phyloP scores from a whole-genome alignment of 2,113 vertebrate species.

The Lates calcarifer region DNA sequence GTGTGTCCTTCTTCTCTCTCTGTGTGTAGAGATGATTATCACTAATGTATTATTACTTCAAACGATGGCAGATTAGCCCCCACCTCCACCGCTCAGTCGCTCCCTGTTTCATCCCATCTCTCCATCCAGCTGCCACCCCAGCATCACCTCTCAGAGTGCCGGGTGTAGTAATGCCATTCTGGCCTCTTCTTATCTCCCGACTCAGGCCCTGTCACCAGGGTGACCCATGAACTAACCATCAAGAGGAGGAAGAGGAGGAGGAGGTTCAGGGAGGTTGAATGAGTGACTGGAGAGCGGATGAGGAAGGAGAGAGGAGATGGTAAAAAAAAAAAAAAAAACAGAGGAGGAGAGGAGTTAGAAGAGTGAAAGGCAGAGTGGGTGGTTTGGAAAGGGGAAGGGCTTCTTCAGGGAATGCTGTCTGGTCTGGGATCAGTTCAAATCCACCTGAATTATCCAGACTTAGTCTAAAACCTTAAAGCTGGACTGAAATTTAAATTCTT shows the following conservation, averaged over 20 bases:
- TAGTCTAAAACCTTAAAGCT: background rate
- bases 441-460: slow-evolving; percentile 9
- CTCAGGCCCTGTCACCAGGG: slow-evolving; percentile 80
- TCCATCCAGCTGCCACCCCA: slow-evolving; percentile 56
- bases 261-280: slow-evolving; percentile 30
- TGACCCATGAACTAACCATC: slow-evolving; percentile 80
- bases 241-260: slow-evolving; percentile 48
- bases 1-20: slow-evolving; percentile 54
- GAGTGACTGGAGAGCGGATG: slow-evolving; percentile 25
- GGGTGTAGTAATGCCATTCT: slow-evolving; percentile 79
- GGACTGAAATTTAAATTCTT: no score
- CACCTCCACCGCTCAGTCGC: slow-evolving; percentile 45
- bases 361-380: slow-evolving; percentile 37
- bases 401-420: background rate
- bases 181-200: slow-evolving; percentile 81
- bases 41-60: slow-evolving; percentile 80
- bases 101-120: slow-evolving; percentile 56
- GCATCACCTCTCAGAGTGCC: slow-evolving; percentile 71
- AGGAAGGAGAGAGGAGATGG: slow-evolving; percentile 1
- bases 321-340: no score
- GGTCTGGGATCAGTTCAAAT: slow-evolving; percentile 27
- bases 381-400: background rate
- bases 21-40: slow-evolving; percentile 81
- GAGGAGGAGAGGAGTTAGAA: background rate
- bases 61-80: slow-evolving; percentile 80